Percentiles rank a stretch among this genome's conserved stretches.
phyloP scores from a whole-genome alignment of 1,140 invertebrate genomes.

The Cherax quadricarinatus region DNA sequence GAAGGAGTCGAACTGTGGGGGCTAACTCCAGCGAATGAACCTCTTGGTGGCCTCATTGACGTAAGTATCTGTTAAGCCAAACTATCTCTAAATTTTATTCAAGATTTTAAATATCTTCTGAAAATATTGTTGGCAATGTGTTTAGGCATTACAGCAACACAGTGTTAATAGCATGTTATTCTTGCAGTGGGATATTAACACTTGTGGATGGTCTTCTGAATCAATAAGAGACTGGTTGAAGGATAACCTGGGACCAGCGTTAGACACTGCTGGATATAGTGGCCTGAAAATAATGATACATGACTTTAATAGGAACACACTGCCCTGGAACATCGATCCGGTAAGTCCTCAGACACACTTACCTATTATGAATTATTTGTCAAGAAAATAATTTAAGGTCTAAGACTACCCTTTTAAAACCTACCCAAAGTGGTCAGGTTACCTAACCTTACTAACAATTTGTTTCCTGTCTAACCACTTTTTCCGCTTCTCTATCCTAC shows the following conservation, averaged over 20 bases:
- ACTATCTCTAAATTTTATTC: no score
- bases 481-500: no score
- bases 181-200: not conserved
- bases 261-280: slow-evolving; percentile 80
- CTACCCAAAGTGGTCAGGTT: no score
- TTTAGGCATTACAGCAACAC: no score
- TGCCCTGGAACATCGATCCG: slow-evolving; percentile 82
- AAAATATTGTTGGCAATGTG: no score
- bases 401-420: no score
- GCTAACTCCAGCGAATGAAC: slow-evolving; percentile 82
- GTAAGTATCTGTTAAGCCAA: no score
- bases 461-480: no score
- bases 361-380: slow-evolving; percentile 79
- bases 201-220: slow-evolving; percentile 85
- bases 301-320: slow-evolving; percentile 84
- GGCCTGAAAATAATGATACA: slow-evolving; percentile 82
- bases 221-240: slow-evolving; percentile 82
- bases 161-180: no score
- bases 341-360: slow-evolving; percentile 79
- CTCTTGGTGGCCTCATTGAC: slow-evolving; percentile 70
- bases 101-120: slow-evolving; percentile 78
- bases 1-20: slow-evolving; percentile 81
- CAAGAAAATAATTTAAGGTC: no score
- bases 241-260: slow-evolving; percentile 83
- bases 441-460: no score